Evolutionary conservation across 2,888 invertebrate species (phyloP), one percentile per base, ranked within the genome.

Genomic region (Catocala sponsa): DNA sequence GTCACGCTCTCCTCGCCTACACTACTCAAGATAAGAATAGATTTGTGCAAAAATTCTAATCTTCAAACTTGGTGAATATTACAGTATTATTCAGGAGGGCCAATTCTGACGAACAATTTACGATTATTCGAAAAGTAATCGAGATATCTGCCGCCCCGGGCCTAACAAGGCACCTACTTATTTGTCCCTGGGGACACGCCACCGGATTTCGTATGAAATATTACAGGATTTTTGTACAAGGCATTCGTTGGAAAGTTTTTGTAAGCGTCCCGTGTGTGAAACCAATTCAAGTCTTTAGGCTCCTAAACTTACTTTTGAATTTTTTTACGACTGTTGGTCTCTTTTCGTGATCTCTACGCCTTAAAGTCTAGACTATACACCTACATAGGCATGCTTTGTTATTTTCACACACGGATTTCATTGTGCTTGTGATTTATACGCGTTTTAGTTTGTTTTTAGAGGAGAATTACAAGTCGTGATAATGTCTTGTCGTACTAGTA

Each of bases 81-180:
- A 51, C 38, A 46, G 11, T 65, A 51, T 72, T 71, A 74, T 83
- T 85, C 82, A 80, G 75, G 71, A 75, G 71, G 76, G 71, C 74
- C 80, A 80, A 81, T 82, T 81, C 76, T 73, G 72, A 75, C 75
- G 71, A 69, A 74, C 65, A 84, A 81, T 85, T 87, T 87, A 88
- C 81, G 85, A 82, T 85, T 85, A 85, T 87, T 85, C 70, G 80
- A 76, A 83, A 87, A 85, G 86, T 87, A 83, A 85, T 81, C 59
- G 68, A 55, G 71, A 64, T 74, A 65, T 63, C 67, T 61, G 25
- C 56, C 51, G 63, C 54, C 43, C 75, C 72, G 63, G 71, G 76
- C 70, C 60, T 68, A 70, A 69, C 68, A 69, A 65, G 64, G 74
- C 74, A 80, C 78, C 81, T 74, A 74, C 71, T 74, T 80, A 82